Percentiles rank a stretch among this genome's conserved stretches.
phyloP scores from a whole-genome alignment of 1,140 invertebrate genomes.

The Stegodyphus dumicola region DNA sequence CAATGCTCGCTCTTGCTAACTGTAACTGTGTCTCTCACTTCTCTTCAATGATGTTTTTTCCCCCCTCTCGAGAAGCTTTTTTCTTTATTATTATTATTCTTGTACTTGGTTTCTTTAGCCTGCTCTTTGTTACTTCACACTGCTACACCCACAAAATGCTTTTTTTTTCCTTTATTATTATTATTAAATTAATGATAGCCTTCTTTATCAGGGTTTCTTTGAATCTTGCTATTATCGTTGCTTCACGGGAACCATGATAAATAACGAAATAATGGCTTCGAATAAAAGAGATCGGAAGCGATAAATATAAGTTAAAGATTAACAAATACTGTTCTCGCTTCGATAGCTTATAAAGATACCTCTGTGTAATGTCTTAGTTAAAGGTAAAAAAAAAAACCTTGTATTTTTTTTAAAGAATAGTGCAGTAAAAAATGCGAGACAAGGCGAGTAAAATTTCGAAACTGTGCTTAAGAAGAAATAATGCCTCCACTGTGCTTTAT shows the following conservation, averaged over 20 bases:
- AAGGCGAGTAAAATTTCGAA: too few species aligned
- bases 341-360: slow-evolving; percentile 35
- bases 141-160: slow-evolving; percentile 16
- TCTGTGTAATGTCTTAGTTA: slow-evolving; percentile 51
- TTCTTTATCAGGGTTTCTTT: slow-evolving; percentile 16
- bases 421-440: too few species aligned
- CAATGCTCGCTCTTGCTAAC: slow-evolving; percentile 35
- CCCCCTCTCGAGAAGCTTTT: not conserved
- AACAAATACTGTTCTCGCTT: slow-evolving; percentile 24
- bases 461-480: too few species aligned
- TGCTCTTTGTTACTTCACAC: slow-evolving; percentile 23
- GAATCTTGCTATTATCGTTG: not conserved
- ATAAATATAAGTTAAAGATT: slow-evolving; percentile 19
- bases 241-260: slow-evolving; percentile 32
- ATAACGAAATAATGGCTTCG: slow-evolving; percentile 44
- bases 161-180: slow-evolving; percentile 23
- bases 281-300: slow-evolving; percentile 33
- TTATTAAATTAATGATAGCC: slow-evolving; percentile 51
- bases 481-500: too few species aligned
- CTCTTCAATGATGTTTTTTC: slow-evolving; percentile 8
- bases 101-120: slow-evolving; percentile 5
- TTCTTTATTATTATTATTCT: slow-evolving; percentile 22
- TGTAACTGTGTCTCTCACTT: slow-evolving; percentile 24
- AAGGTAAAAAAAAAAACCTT: not conserved
- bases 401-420: too few species aligned